Evolutionary conservation across 2,888 invertebrate species (phyloP).

Genomic region (Cabera pusaria): DNA sequence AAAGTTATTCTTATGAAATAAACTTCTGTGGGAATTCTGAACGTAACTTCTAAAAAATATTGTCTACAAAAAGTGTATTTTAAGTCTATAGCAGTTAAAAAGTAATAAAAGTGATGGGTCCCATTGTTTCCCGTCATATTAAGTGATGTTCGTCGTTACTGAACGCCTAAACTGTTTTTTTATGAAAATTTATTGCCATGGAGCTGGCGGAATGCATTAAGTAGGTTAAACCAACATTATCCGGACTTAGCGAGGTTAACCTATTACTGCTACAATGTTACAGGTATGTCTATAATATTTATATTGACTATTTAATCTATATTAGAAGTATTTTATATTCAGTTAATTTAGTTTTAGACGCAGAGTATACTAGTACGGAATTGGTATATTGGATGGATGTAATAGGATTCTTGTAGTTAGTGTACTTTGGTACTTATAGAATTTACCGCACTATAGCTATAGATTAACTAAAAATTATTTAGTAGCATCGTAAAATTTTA

Average conservation of each 20-base stretch:
- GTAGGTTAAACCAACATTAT: slow-evolving; percentile 33
- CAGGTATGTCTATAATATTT: slow-evolving; percentile 16
- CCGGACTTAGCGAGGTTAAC: slow-evolving; percentile 14
- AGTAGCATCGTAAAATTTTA: too few relatives aligned
- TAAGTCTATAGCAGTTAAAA: slow-evolving; percentile 12
- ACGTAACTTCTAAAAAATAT: too few relatives aligned
- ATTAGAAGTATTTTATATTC: slow-evolving; percentile 4
- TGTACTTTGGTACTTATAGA: too few relatives aligned
- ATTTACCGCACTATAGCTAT: too few relatives aligned
- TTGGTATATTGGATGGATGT: too few relatives aligned
- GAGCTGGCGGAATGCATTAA: slow-evolving; percentile 20
- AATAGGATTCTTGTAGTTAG: too few relatives aligned
- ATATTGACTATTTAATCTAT: slow-evolving; percentile 10
- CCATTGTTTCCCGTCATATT: slow-evolving; percentile 22
- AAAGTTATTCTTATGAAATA: too few relatives aligned
- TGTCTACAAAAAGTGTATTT: slow-evolving; percentile 1
- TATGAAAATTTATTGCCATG: slow-evolving; percentile 31
- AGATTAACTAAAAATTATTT: too few relatives aligned
- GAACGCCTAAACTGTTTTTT: slow-evolving; percentile 24
- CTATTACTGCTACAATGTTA: too few relatives aligned
- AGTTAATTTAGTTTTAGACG: slow-evolving; percentile 6
- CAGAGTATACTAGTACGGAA: too few relatives aligned
- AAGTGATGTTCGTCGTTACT: slow-evolving; percentile 13
- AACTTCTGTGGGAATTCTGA: too few relatives aligned
- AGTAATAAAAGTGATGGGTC: slow-evolving; percentile 15